A percentile compares a stretch with the other conserved stretches of the same genome.
phyloP scores from a whole-genome alignment of 2,113 vertebrate genomes.

The Jacana jacana region DNA sequence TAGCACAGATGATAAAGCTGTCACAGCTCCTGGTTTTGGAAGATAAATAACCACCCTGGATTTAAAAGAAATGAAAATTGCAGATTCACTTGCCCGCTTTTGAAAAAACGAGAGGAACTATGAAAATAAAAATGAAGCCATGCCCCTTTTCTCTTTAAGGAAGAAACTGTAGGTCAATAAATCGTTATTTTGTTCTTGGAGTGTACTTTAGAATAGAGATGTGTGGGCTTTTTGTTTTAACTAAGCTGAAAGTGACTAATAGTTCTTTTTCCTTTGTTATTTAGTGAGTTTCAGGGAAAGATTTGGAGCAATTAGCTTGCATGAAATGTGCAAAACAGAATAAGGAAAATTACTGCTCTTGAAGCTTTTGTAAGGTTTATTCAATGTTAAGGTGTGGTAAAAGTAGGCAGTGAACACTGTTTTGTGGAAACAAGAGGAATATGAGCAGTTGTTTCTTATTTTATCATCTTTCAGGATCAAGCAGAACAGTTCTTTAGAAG shows the following conservation, averaged over 20 bases:
- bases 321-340: not conserved
- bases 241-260: not conserved
- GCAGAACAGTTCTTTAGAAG: conserved; percentile 90
- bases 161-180: not conserved
- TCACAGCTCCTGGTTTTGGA: not conserved
- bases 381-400: not conserved
- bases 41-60: not conserved
- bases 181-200: not conserved
- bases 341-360: not conserved
- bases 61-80: not conserved
- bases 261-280: not conserved
- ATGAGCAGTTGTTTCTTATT: fast-evolving
- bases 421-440: not conserved
- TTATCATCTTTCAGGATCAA: conserved; percentile 75
- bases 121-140: not conserved
- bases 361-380: not conserved
- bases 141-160: not conserved
- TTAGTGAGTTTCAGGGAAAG: not conserved
- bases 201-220: not conserved
- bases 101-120: not conserved
- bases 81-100: not conserved
- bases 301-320: not conserved
- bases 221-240: not conserved
- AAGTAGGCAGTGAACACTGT: not conserved
- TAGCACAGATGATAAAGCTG: not conserved